These are phyloP conservation scores for Macrosiphum euphorbiae DNA, from an alignment of 2,888 invertebrate species.

Conservation along the genomic window DNA sequence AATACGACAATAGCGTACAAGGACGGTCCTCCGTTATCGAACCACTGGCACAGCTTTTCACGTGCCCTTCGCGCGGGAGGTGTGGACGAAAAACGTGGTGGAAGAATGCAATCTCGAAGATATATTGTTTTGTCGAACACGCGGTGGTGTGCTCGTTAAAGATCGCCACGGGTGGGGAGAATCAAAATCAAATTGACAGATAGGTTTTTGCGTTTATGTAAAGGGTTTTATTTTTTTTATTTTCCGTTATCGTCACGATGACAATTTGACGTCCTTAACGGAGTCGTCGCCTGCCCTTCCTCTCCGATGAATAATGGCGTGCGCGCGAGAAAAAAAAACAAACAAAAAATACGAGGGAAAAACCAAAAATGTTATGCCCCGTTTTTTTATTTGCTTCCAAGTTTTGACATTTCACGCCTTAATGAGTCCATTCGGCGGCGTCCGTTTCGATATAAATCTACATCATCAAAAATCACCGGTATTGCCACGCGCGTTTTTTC, in stretches of 20 bases:
- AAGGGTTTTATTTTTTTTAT: slow-evolving; percentile 8
- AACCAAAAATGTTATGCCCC: not conserved
- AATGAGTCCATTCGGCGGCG: not conserved
- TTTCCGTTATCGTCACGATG: not conserved
- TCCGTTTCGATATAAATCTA: slow-evolving; percentile 31
- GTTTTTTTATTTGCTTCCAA: not conserved
- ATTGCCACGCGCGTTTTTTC: not conserved
- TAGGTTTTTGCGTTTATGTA: slow-evolving; percentile 19
- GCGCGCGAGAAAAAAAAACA: not conserved
- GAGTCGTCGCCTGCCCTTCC: not conserved
- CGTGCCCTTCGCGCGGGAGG: not conserved
- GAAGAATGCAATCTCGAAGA: slow-evolving; percentile 40
- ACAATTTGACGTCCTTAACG: slow-evolving; percentile 44
- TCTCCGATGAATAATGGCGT: slow-evolving; percentile 30
- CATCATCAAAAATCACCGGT: not conserved
- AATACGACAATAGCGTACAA: not conserved
- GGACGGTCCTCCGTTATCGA: not conserved
- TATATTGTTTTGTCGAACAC: slow-evolving; percentile 6
- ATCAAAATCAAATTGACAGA: slow-evolving; percentile 49
- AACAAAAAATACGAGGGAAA: not conserved
- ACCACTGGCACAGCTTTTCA: not conserved
- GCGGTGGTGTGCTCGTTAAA: slow-evolving; percentile 36
- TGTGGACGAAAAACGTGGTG: not conserved
- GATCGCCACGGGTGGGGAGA: slow-evolving; percentile 4
- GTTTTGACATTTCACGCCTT: slow-evolving; percentile 25